Evolutionary conservation across 2,888 invertebrate genomes (phyloP), one percentile per base, ranked within the genome.

Genomic region (Keiferia lycopersicella): DNA sequence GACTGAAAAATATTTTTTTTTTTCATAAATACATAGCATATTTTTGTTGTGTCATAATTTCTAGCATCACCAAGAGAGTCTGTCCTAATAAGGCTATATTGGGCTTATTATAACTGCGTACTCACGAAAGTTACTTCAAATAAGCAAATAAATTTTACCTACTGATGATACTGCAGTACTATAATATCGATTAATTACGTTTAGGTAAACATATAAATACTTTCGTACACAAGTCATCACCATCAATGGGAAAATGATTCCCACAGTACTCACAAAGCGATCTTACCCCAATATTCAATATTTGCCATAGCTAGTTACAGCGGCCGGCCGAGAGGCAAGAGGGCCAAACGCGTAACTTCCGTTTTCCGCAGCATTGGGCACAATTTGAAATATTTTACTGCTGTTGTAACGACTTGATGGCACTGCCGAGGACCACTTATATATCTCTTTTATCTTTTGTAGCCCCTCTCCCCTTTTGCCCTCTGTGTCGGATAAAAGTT

Each of bases 371-470:
- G 82, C 91, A 91, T 92, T 92, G 91, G 86, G 88, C 87, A 87
- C 91, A 86, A 90, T 92, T 92, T 92, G 92, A 92, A 91, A 92
- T 91, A 92, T 92, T 89, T 91, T 88, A 92, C 84, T 89, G 83
- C 83, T 85, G 81, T 91, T 91, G 88, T 92, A 92, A 92, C 91
- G 92, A 91, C 91, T 89, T 89, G 90, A 91, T 91, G 88, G 89
- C 84, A 82, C 83, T 86, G 87, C 86, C 82, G 86, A 88, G 89
- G 89, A 89, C 90, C 87, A 91, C 91, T 91, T 90, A 89, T 90
- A 91, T 90, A 89, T 91, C 88, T 86, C 88, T 88, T 91, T 91
- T 91, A 91, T 91, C 90, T 91, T 86, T 88, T 86, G 86, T 85
- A 83, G 79, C 83, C 83, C 82, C 81, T 83, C 80, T 82, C 82